Base-by-base conservation (phyloP, 2,797 vertebrate genomes). In the Danio albolineatus region DNA sequence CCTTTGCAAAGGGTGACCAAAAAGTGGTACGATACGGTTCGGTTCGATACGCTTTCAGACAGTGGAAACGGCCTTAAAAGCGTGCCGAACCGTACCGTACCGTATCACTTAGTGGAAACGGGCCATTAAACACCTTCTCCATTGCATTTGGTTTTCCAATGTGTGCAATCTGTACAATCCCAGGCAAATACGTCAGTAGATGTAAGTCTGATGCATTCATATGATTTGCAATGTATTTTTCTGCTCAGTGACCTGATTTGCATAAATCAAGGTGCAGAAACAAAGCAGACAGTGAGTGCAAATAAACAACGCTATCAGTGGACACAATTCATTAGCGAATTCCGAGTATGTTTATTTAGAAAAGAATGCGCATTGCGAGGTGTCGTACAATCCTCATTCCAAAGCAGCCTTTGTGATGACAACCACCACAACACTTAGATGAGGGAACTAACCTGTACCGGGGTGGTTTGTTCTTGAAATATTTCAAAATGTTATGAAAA, bases 381-480 rank as follows among this genome's bases (percentile, higher is more conserved):
- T 74, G 71, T 80, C 46, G 10, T 66, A 66, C 61, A 59, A 66
- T 49, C 56, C 56, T 51, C 74, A 74, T 80, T 80, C 53, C 78
- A 49, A n/a, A 51, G 48, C 53, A 59, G 21, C 16, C 9, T 61
- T 64, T 71, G 54, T 81, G 51, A 76, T 77, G 66, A 82, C 57
- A 59, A 76, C 75, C 39, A 54, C 43, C 53, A 61, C 21, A 57
- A 67, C 56, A 66, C n/a, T 56, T 61, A 39, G n/a, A 81, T 76
- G 49, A 51, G 56, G 49, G 76, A 66, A 38, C 60, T 69, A 70
- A 77, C 73, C 73, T 64, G 48, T 67, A 67, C 51, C 21, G 16
- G 28, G 14, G 62, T 76, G 16, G 16, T 67, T 54, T 76, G 41
- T 48, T 57, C 39, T 51, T 56, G 44, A 79, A 64, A 73, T 73